Percentiles rank a stretch among this genome's conserved stretches.
Evolutionary conservation across 2,797 vertebrate genomes (phyloP).

Genomic region (Micromesistius poutassou): DNA sequence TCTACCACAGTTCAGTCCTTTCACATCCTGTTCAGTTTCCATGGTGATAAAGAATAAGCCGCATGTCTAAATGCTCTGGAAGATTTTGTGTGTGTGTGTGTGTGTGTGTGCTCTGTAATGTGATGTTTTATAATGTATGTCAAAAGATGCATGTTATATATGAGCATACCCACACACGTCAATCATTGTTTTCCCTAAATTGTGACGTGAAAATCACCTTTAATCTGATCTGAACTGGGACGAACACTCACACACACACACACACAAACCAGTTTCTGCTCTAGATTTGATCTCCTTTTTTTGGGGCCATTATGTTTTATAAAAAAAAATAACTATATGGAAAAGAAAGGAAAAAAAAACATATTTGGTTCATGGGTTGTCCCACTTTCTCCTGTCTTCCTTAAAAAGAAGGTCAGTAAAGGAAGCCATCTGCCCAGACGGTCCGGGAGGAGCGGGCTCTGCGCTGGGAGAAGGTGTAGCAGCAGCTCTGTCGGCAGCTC

Average conservation of each 20-base stretch:
- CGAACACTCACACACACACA: neutral
- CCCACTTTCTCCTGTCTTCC: constrained; percentile 28
- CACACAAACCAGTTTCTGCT: neutral
- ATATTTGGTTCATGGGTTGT: constrained; percentile 28
- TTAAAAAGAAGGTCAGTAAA: neutral
- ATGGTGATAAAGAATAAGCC: constrained; percentile 76
- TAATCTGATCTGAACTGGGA: neutral
- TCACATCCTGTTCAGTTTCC: constrained; percentile 74
- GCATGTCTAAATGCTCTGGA: constrained; percentile 61
- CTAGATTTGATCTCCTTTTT: neutral
- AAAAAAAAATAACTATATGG: constrained; percentile 9
- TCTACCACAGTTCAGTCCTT: constrained; percentile 51
- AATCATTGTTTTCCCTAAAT: neutral
- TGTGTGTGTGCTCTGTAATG: neutral
- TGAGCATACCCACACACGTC: too few relatives aligned
- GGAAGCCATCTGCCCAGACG: constrained; percentile 35
- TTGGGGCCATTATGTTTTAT: constrained; percentile 8
- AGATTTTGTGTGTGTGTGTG: constrained; percentile 27
- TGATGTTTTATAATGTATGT: neutral
- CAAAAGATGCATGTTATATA: neutral
- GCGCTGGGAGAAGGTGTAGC: too few relatives aligned
- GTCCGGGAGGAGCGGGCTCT: constrained; percentile 39
- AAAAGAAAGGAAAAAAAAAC: constrained; percentile 11
- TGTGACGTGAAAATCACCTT: too few relatives aligned
- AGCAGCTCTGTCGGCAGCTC: neutral